A percentile compares a stretch with the other conserved stretches of the same genome.
phyloP scores from a whole-genome alignment of 2,888 invertebrate genomes.

The Polydrusus pterygomalis region DNA sequence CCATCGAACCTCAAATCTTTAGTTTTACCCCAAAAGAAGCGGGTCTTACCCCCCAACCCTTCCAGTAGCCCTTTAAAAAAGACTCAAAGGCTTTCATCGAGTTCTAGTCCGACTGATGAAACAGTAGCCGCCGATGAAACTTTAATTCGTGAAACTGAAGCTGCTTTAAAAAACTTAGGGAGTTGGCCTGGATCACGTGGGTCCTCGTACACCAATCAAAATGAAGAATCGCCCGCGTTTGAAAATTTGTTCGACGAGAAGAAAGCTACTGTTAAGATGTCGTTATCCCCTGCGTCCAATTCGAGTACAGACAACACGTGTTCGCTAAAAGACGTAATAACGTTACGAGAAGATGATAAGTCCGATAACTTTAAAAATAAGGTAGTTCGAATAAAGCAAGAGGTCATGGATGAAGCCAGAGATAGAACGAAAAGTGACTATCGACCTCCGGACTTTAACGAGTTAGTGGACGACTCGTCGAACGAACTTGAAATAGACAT shows the following conservation, averaged over 20 bases:
- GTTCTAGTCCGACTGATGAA: constrained; percentile 67
- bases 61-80: constrained; percentile 68
- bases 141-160: constrained; percentile 90
- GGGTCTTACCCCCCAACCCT: constrained; percentile 70
- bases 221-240: constrained; percentile 87
- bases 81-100: constrained; percentile 71
- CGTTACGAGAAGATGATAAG: constrained; percentile 68
- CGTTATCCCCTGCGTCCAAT: constrained; percentile 79
- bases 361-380: constrained; percentile 62
- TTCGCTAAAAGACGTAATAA: constrained; percentile 80
- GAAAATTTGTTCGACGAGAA: constrained; percentile 91
- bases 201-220: constrained; percentile 78
- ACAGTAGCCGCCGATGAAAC: constrained; percentile 84
- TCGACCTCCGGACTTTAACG: constrained; percentile 84
- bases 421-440: constrained; percentile 74
- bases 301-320: constrained; percentile 77
- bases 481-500: constrained; percentile 87
- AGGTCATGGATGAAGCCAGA: constrained; percentile 54
- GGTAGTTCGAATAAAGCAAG: constrained; percentile 64
- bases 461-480: constrained; percentile 84
- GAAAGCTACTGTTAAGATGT: constrained; percentile 78
- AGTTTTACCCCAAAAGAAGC: constrained; percentile 77
- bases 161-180: constrained; percentile 89
- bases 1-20: constrained; percentile 66
- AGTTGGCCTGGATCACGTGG: constrained; percentile 86